A percentile compares a stretch with the other conserved stretches of the same genome.
These are phyloP conservation scores for Channa striata DNA, from an alignment of 2,797 vertebrate genomes.

Conservation along the genomic window DNA sequence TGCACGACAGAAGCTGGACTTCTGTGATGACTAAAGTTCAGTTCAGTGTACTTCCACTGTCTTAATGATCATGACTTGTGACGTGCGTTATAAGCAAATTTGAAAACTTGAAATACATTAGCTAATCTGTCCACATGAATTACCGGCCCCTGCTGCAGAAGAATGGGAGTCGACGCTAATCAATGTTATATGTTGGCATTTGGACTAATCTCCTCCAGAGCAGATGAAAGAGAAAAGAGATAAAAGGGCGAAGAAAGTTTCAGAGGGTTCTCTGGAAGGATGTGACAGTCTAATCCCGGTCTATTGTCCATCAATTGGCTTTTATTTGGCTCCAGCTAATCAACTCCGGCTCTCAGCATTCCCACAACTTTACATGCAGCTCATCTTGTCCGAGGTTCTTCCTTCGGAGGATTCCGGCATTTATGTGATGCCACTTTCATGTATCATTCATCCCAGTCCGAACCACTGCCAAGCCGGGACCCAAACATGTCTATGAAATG, in stretches of 20 bases:
- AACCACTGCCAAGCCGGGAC: background rate
- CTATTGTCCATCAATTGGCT: slow-evolving; percentile 52
- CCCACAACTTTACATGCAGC: background rate
- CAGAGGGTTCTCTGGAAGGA: slow-evolving; percentile 48
- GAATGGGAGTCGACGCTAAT: slow-evolving; percentile 49
- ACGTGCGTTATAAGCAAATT: slow-evolving; percentile 27
- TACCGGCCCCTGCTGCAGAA: slow-evolving; percentile 1
- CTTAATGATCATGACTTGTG: slow-evolving; percentile 18
- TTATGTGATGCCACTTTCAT: background rate
- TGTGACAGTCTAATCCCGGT: slow-evolving; percentile 47
- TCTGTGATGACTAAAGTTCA: background rate
- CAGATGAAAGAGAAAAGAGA: slow-evolving; percentile 56
- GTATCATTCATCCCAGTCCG: background rate
- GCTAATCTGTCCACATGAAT: slow-evolving; percentile 22
- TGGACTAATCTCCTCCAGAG: slow-evolving; percentile 54
- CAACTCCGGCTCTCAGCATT: slow-evolving; percentile 19
- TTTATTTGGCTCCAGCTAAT: slow-evolving; percentile 34
- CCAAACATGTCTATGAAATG: background rate
- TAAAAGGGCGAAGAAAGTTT: slow-evolving; percentile 46
- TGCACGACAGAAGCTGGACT: background rate
- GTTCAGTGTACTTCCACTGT: background rate
- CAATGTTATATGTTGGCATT: slow-evolving; percentile 42
- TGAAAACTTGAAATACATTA: slow-evolving; percentile 18
- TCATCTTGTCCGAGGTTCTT: background rate
- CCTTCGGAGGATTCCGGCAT: too few relatives aligned